A percentile compares a stretch with the other conserved stretches of the same genome.
Conservation (phyloP, 37 sponge, comb jelly and placozoan genomes). For the Oscarella lobularis region DNA sequence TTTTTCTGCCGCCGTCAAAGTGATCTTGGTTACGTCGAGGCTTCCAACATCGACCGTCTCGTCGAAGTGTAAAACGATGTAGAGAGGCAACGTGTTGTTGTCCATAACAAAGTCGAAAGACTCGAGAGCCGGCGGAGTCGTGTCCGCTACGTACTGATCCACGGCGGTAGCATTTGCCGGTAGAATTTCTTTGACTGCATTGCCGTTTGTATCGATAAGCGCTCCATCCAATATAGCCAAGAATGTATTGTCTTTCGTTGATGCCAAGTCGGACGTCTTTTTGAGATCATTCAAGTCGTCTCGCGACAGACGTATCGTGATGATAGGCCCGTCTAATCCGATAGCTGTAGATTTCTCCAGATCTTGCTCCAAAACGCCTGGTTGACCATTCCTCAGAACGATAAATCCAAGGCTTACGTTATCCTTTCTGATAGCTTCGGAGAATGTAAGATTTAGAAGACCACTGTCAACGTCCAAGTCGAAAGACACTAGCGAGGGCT, state of each 20-base stretch:
- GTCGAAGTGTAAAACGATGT: neutral
- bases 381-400: neutral
- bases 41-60: neutral
- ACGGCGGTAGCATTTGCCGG: constrained; percentile 19
- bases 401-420: neutral
- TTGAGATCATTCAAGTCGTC: neutral
- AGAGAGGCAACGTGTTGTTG: neutral
- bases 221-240: constrained; percentile 46
- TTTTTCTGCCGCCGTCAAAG: neutral
- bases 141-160: constrained; percentile 28
- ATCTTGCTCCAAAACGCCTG: neutral
- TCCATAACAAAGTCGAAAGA: constrained; percentile 52
- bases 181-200: constrained; percentile 23
- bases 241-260: constrained; percentile 19
- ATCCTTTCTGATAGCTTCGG: constrained; percentile 60
- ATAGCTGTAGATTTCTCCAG: neutral
- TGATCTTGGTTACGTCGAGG: neutral
- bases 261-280: neutral
- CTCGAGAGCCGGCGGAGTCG: constrained; percentile 46
- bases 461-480: constrained; percentile 23
- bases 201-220: constrained; percentile 57
- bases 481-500: constrained; percentile 42
- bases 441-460: constrained; percentile 34
- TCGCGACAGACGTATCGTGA: neutral
- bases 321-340: neutral